phyloP scores from a whole-genome alignment of 2,113 vertebrate species.

The Balaeniceps rex region DNA sequence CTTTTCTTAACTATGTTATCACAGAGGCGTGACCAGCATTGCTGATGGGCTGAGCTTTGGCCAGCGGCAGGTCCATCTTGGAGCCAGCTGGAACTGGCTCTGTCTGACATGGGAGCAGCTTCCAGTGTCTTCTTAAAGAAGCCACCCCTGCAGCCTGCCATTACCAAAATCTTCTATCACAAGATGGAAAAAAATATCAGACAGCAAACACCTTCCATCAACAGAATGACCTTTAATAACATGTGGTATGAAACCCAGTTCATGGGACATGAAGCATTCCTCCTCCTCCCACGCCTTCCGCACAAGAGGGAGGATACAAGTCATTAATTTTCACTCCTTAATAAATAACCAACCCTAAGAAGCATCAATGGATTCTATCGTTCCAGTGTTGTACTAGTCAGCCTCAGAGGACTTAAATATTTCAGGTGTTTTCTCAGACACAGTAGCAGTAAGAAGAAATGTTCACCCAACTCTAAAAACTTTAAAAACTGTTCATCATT shows the following conservation, averaged over 20 bases:
- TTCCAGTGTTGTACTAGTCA: neutral
- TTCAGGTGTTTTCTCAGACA: neutral
- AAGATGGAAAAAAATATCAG: neutral
- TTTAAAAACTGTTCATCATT: neutral
- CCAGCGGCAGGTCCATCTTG: rapidly evolving
- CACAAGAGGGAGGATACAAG: neutral
- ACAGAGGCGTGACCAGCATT: neutral
- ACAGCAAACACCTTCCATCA: neutral
- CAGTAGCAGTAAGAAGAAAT: neutral
- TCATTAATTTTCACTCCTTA: neutral
- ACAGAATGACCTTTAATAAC: neutral
- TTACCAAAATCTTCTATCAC: neutral
- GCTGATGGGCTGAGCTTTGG: neutral
- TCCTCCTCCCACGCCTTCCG: neutral
- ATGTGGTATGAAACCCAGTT: neutral
- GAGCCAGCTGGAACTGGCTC: neutral
- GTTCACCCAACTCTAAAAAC: neutral
- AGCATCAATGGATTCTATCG: neutral
- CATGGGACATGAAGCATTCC: neutral
- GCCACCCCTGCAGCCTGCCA: too few species aligned
- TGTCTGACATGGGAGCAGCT: neutral
- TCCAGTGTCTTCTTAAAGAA: neutral
- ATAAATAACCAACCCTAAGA: neutral
- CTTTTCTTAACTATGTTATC: neutral
- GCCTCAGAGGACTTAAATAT: neutral